phyloP scores from a whole-genome alignment of 2,113 vertebrate genomes.

The Ondatra zibethicus region DNA sequence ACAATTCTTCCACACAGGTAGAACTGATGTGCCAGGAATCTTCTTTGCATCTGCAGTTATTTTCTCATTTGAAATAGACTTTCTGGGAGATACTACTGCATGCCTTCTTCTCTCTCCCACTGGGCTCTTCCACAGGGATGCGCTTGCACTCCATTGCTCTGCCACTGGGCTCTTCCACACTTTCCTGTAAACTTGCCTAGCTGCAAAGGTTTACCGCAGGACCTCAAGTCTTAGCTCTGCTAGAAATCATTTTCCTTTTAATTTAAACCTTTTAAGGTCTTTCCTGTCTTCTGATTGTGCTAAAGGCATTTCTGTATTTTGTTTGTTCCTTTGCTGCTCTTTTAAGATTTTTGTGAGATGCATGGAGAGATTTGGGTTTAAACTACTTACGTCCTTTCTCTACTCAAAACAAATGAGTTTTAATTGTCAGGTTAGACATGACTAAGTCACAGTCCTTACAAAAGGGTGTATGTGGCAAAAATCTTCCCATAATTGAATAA shows the following conservation, averaged over 20 bases:
- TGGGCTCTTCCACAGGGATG: no score
- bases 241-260: not conserved
- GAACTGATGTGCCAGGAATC: not conserved
- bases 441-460: not conserved
- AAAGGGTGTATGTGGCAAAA: slow-evolving; percentile 31
- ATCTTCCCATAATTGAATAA: slow-evolving; percentile 55
- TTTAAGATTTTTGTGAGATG: not conserved
- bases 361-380: not conserved
- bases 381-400: not conserved
- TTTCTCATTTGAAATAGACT: not conserved
- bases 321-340: not conserved
- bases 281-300: slow-evolving; percentile 30
- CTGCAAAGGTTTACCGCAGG: not conserved
- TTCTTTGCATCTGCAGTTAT: not conserved
- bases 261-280: slow-evolving; percentile 10
- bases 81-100: not conserved
- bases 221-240: not conserved
- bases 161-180: not conserved
- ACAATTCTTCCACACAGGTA: not conserved
- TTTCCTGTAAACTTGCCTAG: not conserved
- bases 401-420: slow-evolving; percentile 26
- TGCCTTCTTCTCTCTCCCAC: not conserved
- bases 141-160: not conserved
- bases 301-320: not conserved
- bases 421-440: slow-evolving; percentile 17